A percentile compares a stretch with the other conserved stretches of the same genome.
These are phyloP conservation scores for Emmelina monodactyla DNA, from an alignment of 2,888 invertebrate species.

Conservation along the genomic window DNA sequence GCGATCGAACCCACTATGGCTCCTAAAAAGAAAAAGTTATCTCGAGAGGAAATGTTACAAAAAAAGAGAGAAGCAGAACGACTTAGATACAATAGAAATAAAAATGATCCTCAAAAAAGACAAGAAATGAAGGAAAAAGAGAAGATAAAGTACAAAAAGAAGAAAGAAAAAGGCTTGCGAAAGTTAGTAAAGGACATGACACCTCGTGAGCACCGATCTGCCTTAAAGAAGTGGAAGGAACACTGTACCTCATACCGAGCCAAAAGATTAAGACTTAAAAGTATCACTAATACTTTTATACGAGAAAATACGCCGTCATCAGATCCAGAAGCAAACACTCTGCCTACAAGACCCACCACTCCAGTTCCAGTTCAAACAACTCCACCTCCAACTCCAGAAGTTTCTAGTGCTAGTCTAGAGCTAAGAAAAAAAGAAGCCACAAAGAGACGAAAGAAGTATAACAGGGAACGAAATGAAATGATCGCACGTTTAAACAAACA, in stretches of 20 bases:
- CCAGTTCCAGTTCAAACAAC: constrained; percentile 3
- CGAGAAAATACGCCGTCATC: constrained; percentile 12
- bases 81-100: not conserved
- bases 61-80: constrained; percentile 7
- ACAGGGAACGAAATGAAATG: constrained; percentile 5
- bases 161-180: constrained; percentile 14
- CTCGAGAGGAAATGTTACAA: constrained; percentile 4
- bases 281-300: constrained; percentile 1
- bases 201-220: not conserved
- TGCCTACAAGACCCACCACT: not conserved
- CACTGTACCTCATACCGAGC: constrained; percentile 10
- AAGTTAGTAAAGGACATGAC: constrained; percentile 5
- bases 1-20: not conserved
- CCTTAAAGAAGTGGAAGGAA: constrained; percentile 11
- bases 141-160: constrained; percentile 10
- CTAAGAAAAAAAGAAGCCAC: constrained; percentile 5
- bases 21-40: constrained; percentile 1
- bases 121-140: constrained; percentile 14
- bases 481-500: constrained; percentile 6
- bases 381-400: constrained; percentile 3
- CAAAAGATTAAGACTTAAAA: constrained; percentile 9
- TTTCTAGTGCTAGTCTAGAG: constrained; percentile 1
- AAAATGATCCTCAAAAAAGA: constrained; percentile 8
- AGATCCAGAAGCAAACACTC: too few relatives aligned
- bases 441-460: too few relatives aligned